Base-by-base conservation (phyloP, 1,140 invertebrate genomes). In the Drosophila sp. region DNA sequence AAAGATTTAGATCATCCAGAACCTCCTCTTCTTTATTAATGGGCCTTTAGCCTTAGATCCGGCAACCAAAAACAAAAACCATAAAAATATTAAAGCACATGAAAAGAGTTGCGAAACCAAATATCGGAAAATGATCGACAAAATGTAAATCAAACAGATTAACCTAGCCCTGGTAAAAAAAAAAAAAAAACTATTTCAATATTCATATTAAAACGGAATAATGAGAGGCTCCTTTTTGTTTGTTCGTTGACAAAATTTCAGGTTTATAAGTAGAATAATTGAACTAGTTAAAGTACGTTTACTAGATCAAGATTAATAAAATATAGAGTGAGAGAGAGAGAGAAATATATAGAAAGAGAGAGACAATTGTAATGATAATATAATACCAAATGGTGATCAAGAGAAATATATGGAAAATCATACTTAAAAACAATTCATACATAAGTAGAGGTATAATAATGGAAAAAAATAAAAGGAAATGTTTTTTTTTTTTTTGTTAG, bases 401-500 rank as follows among this genome's bases (percentile, higher is more conserved):
- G 72, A 50, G 8, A 27, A 10, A 50, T 50, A 50, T 33, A 63
- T 69, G 68, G 68, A 40, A 60, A 76, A 76, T 40, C 29, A 76
- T 76, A 70, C 44, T 38, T 10, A 38, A 38, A 54, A 65, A 74
- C 17, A 64, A 56, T 63, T 60, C 54, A 44, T 61, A 61, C 41
- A 27, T 50, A 50, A 47, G 57, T 70, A 74, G 17, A 17, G 57
- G 63, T 74, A 75, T 75, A 70, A 66, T 55, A 66, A 74, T 73
- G 38, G 54, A 66, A 11, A 58, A 60, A 64, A 60, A 61, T 41
- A 66, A 66, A 25, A 71, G 25, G 55, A 76, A 33, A 76, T 77
- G 32, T 30, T 61, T 66, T 66, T 57, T 74, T 72, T 93, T 93
- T 94, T 93, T 93, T 92, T 93, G 92, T 93, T 93, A 89, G 80